Evolutionary conservation across 2,888 invertebrate genomes (phyloP), one percentile per base, ranked within the genome.

Genomic region (Pheosia tremula): DNA sequence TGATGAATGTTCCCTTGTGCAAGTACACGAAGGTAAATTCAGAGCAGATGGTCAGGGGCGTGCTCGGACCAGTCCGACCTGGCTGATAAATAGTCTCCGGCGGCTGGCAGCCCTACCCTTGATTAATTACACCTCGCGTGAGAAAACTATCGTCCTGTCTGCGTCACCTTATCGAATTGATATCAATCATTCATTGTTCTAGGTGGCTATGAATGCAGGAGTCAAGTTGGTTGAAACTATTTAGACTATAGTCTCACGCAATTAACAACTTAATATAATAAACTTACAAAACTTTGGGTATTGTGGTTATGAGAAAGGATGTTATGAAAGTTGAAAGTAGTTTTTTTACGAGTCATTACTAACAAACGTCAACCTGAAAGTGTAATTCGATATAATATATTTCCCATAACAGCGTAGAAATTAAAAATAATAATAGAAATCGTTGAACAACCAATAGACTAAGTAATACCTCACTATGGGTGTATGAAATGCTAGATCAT

Each of bases 131-230:
- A 55, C 67, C 67, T 63, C 66, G 79, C 79, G 82, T 84, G 86
- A 88, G 88, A 89, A 90, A 89, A 89, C 88, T 90, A 88, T 87
- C 84, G 80, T 78, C 74, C 78, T 80, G 80, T 81, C 80, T 75
- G 83, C 79, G 79, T 82, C 83, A 80, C 80, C 78, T 82, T 81
- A 83, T 84, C 76, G 80, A 78, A 79, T 68, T 71, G 63, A 75
- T 77, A 85, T 84, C 82, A 81, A 83, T 83, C 75, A 83, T 79
- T 24, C 24, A 24, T 3, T 24, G 24, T 24, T 8, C 24, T 8
- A 41, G n/a, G 47, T 11, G 47, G n/a, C 47, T 47, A 47, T 47
- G 47, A 47, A 47, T n/a, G 47, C 5, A n/a, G 47, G 11, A 47
- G n/a, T 47, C n/a, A 4, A 47, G 43, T 41, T 41, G 24, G 24